Evolutionary conservation across 2,113 vertebrate species (phyloP), one percentile per base, ranked within the genome.

Genomic region (Psittacula cyanocephala): DNA sequence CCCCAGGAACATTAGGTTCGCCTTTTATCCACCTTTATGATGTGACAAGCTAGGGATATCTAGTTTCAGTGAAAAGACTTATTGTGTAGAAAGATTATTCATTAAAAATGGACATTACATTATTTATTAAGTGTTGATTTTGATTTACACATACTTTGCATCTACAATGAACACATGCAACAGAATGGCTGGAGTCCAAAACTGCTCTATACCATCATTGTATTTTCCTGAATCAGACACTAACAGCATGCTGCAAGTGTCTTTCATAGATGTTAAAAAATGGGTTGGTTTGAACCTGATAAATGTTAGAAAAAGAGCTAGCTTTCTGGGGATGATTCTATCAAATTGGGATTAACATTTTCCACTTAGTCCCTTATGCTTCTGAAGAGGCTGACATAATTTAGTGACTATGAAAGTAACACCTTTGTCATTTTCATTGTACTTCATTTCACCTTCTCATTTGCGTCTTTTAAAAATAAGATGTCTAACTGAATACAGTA

Each of bases 401-500:
- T 95, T 81, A 87, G 65, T 91, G 84, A 89, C 78, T 91, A 24
- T 53, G 59, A 94, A 96, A 95, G 62, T 91, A 95, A 95, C 84
- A 91, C 96, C 87, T 95, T 91, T 96, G 91, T 92, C 94, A 94
- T 95, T 91, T 97, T 93, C 91, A 82, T 94, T 97, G 95, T 95
- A 89, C 63, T 95, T 95, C 89, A 85, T 92, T 96, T 94, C 85
- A 94, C 93, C 91, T 97, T 95, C 91, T 96, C 96, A 91, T 97
- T 97, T 97, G 86, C 83, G 78, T 94, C 94, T 95, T 95, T 96
- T 95, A 89, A 89, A 93, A 97, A 89, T 89, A 88, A 94, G 89
- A 97, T 94, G 84, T 93, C 96, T 95, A 92, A 86, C 88, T 97
- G 93, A 96, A 96, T 96, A 92, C 81, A 96, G 93, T 94, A 96